phyloP scores from a whole-genome alignment of 2,113 vertebrate genomes.

The Gnathonemus longibarbis region DNA sequence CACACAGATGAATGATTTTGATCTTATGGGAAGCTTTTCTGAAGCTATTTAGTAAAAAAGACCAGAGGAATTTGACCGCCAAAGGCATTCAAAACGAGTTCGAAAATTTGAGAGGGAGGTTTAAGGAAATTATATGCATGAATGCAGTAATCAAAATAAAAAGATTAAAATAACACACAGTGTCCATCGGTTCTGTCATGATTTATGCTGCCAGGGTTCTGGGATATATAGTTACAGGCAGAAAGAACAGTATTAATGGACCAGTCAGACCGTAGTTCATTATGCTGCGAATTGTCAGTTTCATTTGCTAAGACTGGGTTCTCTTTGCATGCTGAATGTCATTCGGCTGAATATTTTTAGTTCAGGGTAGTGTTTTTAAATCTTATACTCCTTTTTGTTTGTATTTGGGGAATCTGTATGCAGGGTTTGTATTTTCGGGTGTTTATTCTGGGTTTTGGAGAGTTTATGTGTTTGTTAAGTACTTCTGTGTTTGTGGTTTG shows the following conservation, averaged over 20 bases:
- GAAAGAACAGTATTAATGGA: not conserved
- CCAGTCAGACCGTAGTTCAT: not conserved
- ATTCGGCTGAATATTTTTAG: not conserved
- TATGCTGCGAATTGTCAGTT: not conserved
- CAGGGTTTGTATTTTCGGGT: constrained; percentile 31
- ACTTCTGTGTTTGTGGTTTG: not conserved
- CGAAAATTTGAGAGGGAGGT: not conserved
- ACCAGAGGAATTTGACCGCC: not conserved
- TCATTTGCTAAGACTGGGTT: not conserved
- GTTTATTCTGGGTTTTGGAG: not conserved
- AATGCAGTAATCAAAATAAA: constrained; percentile 4
- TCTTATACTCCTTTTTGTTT: not conserved
- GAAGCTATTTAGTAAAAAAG: not conserved
- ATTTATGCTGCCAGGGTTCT: not conserved
- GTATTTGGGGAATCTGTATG: not conserved
- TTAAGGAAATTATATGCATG: constrained; percentile 3
- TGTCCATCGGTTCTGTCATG: not conserved
- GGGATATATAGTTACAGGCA: constrained; percentile 2
- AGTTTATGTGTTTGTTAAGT: not conserved
- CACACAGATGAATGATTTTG: not conserved
- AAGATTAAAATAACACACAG: constrained; percentile 5
- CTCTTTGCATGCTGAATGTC: not conserved
- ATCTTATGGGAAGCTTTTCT: not conserved
- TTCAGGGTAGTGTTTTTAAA: not conserved
- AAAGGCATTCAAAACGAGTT: not conserved